Percentiles rank a stretch among this genome's conserved stretches.
Conservation (phyloP, 1,140 invertebrate genomes). For the Aphidius ervi region DNA sequence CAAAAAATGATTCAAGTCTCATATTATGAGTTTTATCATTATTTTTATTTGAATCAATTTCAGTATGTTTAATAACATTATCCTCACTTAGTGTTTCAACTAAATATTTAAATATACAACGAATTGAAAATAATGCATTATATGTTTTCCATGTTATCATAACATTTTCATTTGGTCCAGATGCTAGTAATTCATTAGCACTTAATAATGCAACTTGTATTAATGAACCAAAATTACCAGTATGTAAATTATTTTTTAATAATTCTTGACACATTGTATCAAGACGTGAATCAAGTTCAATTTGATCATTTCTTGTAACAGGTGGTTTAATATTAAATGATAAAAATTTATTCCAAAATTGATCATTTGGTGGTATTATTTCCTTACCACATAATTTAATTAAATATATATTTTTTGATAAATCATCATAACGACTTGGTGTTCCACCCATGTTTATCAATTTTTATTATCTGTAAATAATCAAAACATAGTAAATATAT, state of each 20-base stretch:
- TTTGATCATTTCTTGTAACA: slow-evolving; percentile 63
- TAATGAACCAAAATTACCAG: slow-evolving; percentile 83
- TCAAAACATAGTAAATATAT: too few relatives aligned
- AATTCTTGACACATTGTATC: slow-evolving; percentile 70
- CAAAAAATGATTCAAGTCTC: slow-evolving; percentile 61
- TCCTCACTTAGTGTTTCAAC: slow-evolving; percentile 75
- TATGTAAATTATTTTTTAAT: slow-evolving; percentile 73
- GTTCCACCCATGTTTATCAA: slow-evolving; percentile 72
- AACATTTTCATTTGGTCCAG: slow-evolving; percentile 81
- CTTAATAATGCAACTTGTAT: slow-evolving; percentile 78
- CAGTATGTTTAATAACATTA: slow-evolving; percentile 69
- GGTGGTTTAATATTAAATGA: slow-evolving; percentile 85
- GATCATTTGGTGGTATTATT: slow-evolving; percentile 79
- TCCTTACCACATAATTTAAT: slow-evolving; percentile 73
- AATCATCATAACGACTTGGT: slow-evolving; percentile 75
- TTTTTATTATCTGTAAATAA: not conserved
- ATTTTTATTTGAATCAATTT: slow-evolving; percentile 50
- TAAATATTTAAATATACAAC: slow-evolving; percentile 85
- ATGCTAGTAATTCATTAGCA: slow-evolving; percentile 73
- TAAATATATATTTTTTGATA: slow-evolving; percentile 79
- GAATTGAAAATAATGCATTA: slow-evolving; percentile 88
- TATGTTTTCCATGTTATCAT: slow-evolving; percentile 93
- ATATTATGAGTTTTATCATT: slow-evolving; percentile 14
- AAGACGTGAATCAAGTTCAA: slow-evolving; percentile 69
- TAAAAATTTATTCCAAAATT: slow-evolving; percentile 90